Base-by-base conservation (phyloP, 1,140 invertebrate genomes). In the Penaeus chinensis region DNA sequence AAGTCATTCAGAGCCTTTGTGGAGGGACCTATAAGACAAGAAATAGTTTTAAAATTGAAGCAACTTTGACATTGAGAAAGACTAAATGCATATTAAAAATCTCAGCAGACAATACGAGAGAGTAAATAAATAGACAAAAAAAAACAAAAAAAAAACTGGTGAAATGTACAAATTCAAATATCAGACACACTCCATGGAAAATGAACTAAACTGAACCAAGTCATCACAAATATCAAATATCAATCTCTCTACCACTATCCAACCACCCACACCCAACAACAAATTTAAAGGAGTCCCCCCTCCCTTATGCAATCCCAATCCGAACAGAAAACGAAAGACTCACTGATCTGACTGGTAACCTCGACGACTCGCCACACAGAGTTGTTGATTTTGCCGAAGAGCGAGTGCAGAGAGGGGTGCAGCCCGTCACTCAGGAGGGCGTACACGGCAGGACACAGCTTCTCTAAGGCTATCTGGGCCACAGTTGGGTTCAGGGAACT, bases 311-410 rank as follows among this genome's bases (percentile, higher is more conserved):
- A 11, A 5, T 16, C 54, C 54, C 54, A 42, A 42, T 2, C 37
- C 37, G 7, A 2, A 11, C 54, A 10, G 10, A n/a, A 32, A 37
- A 42, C 32, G 42, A 16, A 24, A 22, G 89, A 92, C 92, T 90
- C 90, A 94, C 96, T 96, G 93, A 96, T 95, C 92, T 97, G 96
- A 27, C 96, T 95, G n/a, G 96, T 96, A 65, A 95, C 95, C 93
- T 97, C 96, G 13, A 97, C 95, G 94, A 94, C 92, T 93, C 96
- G 95, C 97, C 97, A 98, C 69, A 97, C 96, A 19, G 96, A 97
- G 91, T 98, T 97, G 81, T 95, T 94, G 61, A 97, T 95, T 47
- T 96, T 95, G 62, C 96, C 97, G 92, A 98, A 98, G 54, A 96
- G 95, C 0, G 96, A 97, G 90, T 96, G 95, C 32, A 97, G 94